phyloP scores from a whole-genome alignment of 1,140 invertebrate species.

The Ceratitis capitata region DNA sequence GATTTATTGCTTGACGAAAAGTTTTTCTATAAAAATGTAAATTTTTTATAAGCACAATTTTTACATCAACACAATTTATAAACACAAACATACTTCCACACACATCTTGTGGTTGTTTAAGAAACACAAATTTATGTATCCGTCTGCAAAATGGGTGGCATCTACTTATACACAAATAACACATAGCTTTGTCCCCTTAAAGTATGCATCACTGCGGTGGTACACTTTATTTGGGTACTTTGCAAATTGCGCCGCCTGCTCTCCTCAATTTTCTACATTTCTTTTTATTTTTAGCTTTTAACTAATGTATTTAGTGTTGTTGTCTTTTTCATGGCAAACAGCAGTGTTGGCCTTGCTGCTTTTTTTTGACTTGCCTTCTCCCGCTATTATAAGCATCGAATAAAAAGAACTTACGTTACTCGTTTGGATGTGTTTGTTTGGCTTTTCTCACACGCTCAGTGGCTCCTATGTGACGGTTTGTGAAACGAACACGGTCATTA shows the following conservation, averaged over 20 bases:
- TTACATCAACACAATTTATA: not conserved
- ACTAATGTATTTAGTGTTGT: slow-evolving; percentile 10
- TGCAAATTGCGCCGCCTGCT: not conserved
- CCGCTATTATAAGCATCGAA: not conserved
- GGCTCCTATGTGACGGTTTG: not conserved
- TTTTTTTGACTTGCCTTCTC: not conserved
- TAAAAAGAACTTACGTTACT: not conserved
- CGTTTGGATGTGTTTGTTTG: not conserved
- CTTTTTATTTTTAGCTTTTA: not conserved
- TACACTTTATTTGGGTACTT: not conserved
- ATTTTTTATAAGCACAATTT: not conserved
- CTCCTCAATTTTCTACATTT: not conserved
- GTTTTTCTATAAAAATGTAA: slow-evolving; percentile 41
- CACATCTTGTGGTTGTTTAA: not conserved
- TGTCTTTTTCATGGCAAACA: not conserved
- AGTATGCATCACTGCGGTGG: not conserved
- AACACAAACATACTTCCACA: not conserved
- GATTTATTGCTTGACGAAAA: slow-evolving; percentile 36
- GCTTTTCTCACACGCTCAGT: not conserved
- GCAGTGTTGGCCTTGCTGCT: not conserved
- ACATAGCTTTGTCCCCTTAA: not conserved
- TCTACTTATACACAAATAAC: not conserved
- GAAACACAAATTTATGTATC: not conserved
- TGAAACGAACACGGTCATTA: slow-evolving; percentile 13
- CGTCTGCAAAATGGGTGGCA: not conserved